Conservation (phyloP, 2,797 vertebrate genomes). For the Chloroceryle amazona region DNA sequence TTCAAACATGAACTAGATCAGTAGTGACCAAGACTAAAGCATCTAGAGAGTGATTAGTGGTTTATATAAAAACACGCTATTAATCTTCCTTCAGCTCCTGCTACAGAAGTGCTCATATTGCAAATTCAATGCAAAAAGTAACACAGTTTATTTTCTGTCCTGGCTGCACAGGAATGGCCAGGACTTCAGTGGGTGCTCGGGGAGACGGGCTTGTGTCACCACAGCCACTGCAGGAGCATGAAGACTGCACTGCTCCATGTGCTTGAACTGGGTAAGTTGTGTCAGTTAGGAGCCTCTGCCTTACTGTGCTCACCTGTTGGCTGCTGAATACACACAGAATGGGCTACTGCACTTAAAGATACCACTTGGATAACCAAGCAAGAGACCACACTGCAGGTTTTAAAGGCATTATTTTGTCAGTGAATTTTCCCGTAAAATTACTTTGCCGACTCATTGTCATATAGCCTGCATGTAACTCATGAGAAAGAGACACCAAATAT, state of each 20-base stretch:
- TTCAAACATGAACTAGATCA: constrained; percentile 22
- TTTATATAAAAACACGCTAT: not conserved
- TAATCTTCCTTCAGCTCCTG: not conserved
- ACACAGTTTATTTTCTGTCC: not conserved
- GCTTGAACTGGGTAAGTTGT: not conserved
- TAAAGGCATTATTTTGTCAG: not conserved
- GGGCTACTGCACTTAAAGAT: not conserved
- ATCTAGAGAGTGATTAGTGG: not conserved
- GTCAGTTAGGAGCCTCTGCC: not conserved
- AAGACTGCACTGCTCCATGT: not conserved
- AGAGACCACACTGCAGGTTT: not conserved
- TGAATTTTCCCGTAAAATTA: not conserved
- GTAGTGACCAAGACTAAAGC: not conserved
- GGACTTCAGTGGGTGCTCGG: too few species aligned
- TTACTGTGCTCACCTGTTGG: not conserved
- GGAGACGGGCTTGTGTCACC: too few species aligned
- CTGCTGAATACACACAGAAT: not conserved
- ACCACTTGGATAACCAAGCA: not conserved
- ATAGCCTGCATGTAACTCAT: not conserved
- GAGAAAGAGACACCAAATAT: not conserved
- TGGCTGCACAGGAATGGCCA: not conserved
- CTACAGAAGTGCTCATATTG: not conserved
- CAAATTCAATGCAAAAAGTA: not conserved
- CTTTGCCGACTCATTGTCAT: not conserved
- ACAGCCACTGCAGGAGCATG: not conserved